Percentiles rank a stretch among this genome's conserved stretches.
Conservation (phyloP, 2,797 vertebrate species). For the Cyprinella venusta region DNA sequence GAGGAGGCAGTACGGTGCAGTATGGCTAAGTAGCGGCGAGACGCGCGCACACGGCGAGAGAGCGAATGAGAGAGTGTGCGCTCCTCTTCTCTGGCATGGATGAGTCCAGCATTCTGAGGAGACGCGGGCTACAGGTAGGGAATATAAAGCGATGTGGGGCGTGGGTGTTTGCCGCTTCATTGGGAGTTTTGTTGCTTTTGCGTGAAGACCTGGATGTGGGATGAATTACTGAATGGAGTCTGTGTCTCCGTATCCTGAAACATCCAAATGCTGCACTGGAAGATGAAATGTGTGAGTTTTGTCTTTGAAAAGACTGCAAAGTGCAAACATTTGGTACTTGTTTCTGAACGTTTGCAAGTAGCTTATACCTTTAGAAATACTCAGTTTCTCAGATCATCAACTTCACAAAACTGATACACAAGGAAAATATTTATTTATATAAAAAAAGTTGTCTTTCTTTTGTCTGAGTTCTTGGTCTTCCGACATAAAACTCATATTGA, state of each 20-base stretch:
- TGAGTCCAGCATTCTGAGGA: conserved; percentile 91
- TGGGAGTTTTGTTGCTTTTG: conserved; percentile 67
- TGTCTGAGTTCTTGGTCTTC: not conserved
- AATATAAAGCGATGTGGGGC: conserved; percentile 25
- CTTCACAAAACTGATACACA: conserved; percentile 16
- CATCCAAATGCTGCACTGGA: conserved; percentile 1
- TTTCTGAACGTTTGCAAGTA: not conserved
- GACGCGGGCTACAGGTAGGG: conserved; percentile 94
- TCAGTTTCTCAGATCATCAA: not conserved
- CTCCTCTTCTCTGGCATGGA: conserved; percentile 81
- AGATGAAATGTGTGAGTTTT: conserved; percentile 11
- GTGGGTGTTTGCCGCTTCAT: conserved; percentile 52
- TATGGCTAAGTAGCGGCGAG: conserved; percentile 80
- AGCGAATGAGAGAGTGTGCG: conserved; percentile 14
- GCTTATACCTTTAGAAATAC: not conserved
- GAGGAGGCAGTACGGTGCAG: conserved; percentile 71
- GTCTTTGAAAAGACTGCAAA: conserved; percentile 11
- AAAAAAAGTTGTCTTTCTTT: not conserved
- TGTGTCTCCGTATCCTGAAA: conserved; percentile 19
- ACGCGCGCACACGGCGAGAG: conserved; percentile 66
- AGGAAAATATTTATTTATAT: not conserved
- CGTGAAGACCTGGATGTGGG: conserved; percentile 58
- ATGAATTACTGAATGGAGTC: conserved; percentile 53
- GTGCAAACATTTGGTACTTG: not conserved
- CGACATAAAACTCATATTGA: conserved; percentile 5